These are phyloP conservation scores for Lochmaea crataegi DNA, from an alignment of 2,888 invertebrate species.

Conservation along the genomic window DNA sequence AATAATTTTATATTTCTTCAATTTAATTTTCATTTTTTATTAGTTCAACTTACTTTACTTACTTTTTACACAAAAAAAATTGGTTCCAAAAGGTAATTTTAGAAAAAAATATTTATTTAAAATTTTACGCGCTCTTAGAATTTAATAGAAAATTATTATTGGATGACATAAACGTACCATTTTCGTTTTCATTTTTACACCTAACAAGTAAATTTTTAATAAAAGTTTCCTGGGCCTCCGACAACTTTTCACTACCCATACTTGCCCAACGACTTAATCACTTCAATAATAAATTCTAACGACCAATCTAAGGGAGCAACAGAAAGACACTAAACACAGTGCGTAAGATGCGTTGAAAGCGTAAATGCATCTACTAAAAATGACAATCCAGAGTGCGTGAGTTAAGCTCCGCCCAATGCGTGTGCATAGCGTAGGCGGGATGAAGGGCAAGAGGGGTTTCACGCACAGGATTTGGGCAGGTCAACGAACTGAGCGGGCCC, in stretches of 20 bases:
- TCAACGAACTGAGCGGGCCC: constrained; percentile 61
- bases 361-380: constrained; percentile 37
- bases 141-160: no score
- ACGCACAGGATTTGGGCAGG: constrained; percentile 54
- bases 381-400: constrained; percentile 53
- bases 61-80: no score
- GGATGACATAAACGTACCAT: constrained; percentile 49
- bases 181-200: constrained; percentile 54
- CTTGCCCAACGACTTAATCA: constrained; percentile 45
- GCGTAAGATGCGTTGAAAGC: constrained; percentile 37
- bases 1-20: no score
- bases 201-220: constrained; percentile 59
- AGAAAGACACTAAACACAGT: constrained; percentile 43
- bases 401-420: constrained; percentile 60
- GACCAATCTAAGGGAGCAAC: constrained; percentile 37
- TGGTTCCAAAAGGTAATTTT: no score
- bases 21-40: no score
- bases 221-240: constrained; percentile 56
- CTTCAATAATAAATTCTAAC: constrained; percentile 18
- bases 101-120: no score
- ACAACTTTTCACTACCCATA: constrained; percentile 50
- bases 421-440: constrained; percentile 59
- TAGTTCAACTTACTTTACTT: no score
- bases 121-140: no score
- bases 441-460: constrained; percentile 48